Evolutionary conservation across 2,797 vertebrate species (phyloP).

Genomic region (Pygocentrus nattereri): DNA sequence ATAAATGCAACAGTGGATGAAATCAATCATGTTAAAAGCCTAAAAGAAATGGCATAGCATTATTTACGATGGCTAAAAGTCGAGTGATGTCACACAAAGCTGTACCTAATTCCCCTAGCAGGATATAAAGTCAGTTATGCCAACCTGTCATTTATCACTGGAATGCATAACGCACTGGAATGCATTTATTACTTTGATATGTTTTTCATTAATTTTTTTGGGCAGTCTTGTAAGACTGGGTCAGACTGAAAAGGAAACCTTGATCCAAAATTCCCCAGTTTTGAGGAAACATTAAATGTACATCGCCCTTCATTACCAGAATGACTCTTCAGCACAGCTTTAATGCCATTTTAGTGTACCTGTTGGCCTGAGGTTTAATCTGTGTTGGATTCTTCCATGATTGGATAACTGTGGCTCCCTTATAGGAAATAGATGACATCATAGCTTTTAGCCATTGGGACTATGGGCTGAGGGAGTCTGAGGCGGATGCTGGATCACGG

Average conservation of each 20-base stretch:
- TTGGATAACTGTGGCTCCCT: conserved; percentile 31
- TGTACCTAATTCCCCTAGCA: conserved; percentile 23
- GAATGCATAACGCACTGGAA: neutral
- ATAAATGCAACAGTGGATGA: conserved; percentile 31
- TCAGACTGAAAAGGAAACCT: neutral
- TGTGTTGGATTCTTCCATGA: neutral
- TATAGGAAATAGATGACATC: conserved; percentile 51
- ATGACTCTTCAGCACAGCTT: neutral
- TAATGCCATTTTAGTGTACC: neutral
- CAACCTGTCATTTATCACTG: conserved; percentile 12
- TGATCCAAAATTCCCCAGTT: neutral
- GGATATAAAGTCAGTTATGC: conserved; percentile 20
- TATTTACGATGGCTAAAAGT: conserved; percentile 44
- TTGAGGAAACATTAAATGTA: neutral
- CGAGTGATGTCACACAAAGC: conserved; percentile 25
- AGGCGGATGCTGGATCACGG: conserved; percentile 27
- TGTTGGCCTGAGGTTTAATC: conserved; percentile 10
- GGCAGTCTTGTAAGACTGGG: neutral
- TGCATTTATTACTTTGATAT: neutral
- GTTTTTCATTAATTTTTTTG: neutral
- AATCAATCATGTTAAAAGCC: conserved; percentile 44
- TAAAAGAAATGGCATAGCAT: conserved; percentile 37
- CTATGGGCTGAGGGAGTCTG: conserved; percentile 29
- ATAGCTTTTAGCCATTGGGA: conserved; percentile 42
- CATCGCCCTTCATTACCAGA: neutral